phyloP scores from a whole-genome alignment of 1,140 invertebrate genomes.

The Orussus abietinus region DNA sequence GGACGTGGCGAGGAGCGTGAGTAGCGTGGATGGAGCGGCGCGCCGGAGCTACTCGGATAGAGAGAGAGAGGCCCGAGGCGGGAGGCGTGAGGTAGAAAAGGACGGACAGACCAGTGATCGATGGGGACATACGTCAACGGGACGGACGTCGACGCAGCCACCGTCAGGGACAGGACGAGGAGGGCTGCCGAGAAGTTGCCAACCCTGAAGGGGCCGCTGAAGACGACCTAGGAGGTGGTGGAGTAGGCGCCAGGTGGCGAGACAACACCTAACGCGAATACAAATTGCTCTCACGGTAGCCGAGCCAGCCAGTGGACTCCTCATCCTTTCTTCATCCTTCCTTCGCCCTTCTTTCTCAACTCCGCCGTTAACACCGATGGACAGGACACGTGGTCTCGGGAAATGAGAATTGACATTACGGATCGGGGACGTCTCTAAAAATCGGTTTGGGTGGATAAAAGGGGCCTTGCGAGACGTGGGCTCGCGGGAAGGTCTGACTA shows the following conservation, averaged over 20 bases:
- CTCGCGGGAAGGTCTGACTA: too few species aligned
- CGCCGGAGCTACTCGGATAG: neutral
- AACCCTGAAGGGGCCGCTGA: neutral
- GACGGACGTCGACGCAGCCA: constrained; percentile 13
- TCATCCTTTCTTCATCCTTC: too few species aligned
- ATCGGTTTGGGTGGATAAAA: too few species aligned
- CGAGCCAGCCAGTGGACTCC: too few species aligned
- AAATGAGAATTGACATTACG: too few species aligned
- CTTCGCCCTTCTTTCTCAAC: too few species aligned
- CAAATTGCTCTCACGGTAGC: constrained; percentile 34
- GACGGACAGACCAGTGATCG: constrained; percentile 28
- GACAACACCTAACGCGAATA: constrained; percentile 40
- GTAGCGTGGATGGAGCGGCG: neutral
- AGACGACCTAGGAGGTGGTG: constrained; percentile 3
- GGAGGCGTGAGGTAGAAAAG: constrained; percentile 24
- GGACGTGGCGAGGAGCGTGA: constrained; percentile 24
- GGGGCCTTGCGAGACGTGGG: too few species aligned
- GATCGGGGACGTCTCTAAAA: too few species aligned
- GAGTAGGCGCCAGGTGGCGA: constrained; percentile 30
- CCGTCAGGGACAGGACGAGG: constrained; percentile 21
- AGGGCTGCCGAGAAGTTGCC: constrained; percentile 6
- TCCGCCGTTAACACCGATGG: too few species aligned
- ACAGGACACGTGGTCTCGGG: too few species aligned
- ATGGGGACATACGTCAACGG: constrained; percentile 33
- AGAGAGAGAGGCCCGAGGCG: constrained; percentile 26